Base-by-base conservation (phyloP, 2,113 vertebrate species). In the Otis tarda region DNA sequence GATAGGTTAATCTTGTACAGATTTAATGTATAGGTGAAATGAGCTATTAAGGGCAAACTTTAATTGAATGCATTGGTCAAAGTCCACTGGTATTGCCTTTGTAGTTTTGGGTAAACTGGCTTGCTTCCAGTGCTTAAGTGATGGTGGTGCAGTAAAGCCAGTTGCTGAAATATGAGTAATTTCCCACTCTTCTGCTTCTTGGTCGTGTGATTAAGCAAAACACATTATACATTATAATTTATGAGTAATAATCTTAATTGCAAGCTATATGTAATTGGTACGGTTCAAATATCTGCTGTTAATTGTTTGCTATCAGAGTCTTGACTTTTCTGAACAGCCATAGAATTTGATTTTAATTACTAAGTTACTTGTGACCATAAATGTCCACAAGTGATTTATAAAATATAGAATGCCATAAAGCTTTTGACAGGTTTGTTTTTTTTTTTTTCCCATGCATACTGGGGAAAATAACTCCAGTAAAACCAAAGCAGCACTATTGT, bases 291-390 rank as follows among this genome's bases (percentile, higher is more conserved):
- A 90, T 67, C 70, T 68, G 56, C 53, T 37, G n/a, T 81, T 96
- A 86, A 81, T 96, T 94, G 69, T 30, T 91, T 85, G 77, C 63
- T 91, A 56, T 82, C 60, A 39, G 87, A 93, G 71, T 61, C 79
- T 63, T 92, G 94, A 70, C 90, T 76, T 68, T 69, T 82, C 43
- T 82, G 92, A 97, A 27, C 92, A 92, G 77, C 50, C 91, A 35
- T 61, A 53, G 67, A 73, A 89, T 96, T 96, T 70, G 45, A 76
- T 94, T 95, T 96, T 97, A 97, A 97, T 97, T 95, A 96, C 83
- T 27, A 78, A 53, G 43, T 83, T 87, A 65, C 49, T 85, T 69
- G 70, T 30, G 85, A 69, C 83, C 52, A 88, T 97, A 95, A 92
- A 97, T 77, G 95, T 92, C 75, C 90, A 74, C 14, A 41, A 95